Conservation (phyloP, 2,113 vertebrate genomes). For the Oryzias celebensis region DNA sequence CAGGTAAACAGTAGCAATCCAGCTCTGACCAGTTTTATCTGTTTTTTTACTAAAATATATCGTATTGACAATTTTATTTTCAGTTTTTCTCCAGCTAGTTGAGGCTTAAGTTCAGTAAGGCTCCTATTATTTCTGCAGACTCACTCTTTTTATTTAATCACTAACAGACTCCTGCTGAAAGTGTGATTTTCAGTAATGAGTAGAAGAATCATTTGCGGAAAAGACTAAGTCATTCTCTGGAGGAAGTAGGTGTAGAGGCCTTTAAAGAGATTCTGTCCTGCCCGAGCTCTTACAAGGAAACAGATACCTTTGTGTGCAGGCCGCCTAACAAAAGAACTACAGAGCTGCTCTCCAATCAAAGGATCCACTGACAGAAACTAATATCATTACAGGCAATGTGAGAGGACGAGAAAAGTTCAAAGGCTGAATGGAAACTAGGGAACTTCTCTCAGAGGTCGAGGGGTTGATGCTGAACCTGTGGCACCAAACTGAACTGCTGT, state of each 20-base stretch:
- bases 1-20: too few relatives aligned
- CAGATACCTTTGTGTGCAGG: conserved; percentile 55
- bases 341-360: conserved; percentile 61
- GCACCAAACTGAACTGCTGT: conserved; percentile 59
- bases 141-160: too few relatives aligned
- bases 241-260: conserved; percentile 39
- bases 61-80: too few relatives aligned
- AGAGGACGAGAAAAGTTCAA: conserved; percentile 60
- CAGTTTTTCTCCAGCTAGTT: too few relatives aligned
- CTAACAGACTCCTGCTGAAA: too few relatives aligned
- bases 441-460: conserved; percentile 55
- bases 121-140: too few relatives aligned
- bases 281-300: conserved; percentile 45
- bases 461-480: conserved; percentile 28
- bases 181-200: too few relatives aligned
- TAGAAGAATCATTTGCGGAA: too few relatives aligned
- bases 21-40: too few relatives aligned
- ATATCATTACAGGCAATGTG: conserved; percentile 69
- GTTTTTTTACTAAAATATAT: too few relatives aligned
- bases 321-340: conserved; percentile 67
- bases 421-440: conserved; percentile 52
- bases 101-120: too few relatives aligned
- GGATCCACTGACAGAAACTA: conserved; percentile 72
- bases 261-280: conserved; percentile 53
- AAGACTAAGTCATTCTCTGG: conserved; percentile 25